These are phyloP conservation scores for Erythrocercus mccallii DNA, from an alignment of 2,113 vertebrate genomes.

Conservation along the genomic window DNA sequence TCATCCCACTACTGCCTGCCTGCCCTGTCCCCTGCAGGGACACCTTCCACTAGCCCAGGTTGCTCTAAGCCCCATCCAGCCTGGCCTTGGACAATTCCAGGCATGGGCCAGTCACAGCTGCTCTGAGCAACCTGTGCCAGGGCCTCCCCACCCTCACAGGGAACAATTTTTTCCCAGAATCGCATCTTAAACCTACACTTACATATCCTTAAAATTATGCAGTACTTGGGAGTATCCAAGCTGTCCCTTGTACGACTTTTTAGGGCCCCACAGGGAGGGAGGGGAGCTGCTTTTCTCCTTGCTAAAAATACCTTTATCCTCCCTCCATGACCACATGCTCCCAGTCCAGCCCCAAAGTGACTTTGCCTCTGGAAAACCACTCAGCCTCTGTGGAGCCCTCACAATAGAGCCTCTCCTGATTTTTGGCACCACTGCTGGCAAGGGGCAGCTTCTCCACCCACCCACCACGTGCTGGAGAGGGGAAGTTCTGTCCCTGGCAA, in stretches of 20 bases:
- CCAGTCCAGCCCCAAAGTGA: not conserved
- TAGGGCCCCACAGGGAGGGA: not conserved
- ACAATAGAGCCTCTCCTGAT: not conserved
- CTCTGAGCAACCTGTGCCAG: not conserved
- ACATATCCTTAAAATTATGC: not conserved
- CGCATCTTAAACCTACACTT: not conserved
- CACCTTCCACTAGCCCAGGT: accelerated
- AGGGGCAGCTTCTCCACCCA: not conserved
- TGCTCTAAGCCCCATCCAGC: accelerated
- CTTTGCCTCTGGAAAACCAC: constrained; percentile 9
- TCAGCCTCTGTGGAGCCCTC: not conserved
- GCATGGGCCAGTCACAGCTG: not conserved
- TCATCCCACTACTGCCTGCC: no score
- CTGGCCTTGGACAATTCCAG: not conserved
- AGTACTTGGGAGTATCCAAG: not conserved
- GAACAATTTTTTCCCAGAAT: not conserved
- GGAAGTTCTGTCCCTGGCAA: not conserved
- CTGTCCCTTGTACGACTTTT: not conserved
- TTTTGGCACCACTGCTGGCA: not conserved
- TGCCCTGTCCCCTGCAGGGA: no score
- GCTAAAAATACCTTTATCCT: constrained; percentile 17
- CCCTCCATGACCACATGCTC: not conserved
- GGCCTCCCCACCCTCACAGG: not conserved
- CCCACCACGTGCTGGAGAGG: not conserved
- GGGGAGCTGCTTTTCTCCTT: not conserved